Percentiles rank a stretch among this genome's conserved stretches.
Conservation (phyloP, 2,797 vertebrate species). For the Rhinella marina region DNA sequence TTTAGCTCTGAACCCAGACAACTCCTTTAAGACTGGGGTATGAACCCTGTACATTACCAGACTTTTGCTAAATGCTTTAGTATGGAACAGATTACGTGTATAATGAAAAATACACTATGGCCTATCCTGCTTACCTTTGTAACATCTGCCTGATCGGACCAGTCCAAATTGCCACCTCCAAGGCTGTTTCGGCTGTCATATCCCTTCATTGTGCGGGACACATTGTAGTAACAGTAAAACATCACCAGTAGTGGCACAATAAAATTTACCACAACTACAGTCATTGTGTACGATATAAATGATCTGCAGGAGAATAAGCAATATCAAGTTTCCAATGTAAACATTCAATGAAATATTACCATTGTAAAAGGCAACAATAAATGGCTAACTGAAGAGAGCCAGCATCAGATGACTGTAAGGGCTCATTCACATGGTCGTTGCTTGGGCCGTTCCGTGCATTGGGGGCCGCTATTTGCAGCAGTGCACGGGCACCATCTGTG, state of each 20-base stretch:
- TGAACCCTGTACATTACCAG: background rate
- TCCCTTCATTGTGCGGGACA: constrained; percentile 81
- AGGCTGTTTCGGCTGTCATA: constrained; percentile 77
- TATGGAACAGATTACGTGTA: background rate
- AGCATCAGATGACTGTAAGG: background rate
- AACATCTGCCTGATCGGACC: constrained; percentile 93
- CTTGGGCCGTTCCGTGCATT: no score
- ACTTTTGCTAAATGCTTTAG: background rate
- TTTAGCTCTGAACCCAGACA: no score
- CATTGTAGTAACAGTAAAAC: constrained; percentile 96
- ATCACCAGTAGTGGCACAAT: constrained; percentile 87
- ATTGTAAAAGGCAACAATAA: background rate
- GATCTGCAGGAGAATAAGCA: constrained; percentile 74
- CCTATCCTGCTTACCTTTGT: constrained; percentile 81
- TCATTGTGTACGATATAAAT: constrained; percentile 88
- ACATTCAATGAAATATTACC: background rate
- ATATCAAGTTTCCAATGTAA: background rate
- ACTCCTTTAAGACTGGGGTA: no score
- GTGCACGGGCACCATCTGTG: no score
- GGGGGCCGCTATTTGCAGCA: no score
- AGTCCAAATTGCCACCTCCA: constrained; percentile 81
- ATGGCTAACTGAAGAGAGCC: background rate
- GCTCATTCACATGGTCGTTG: no score
- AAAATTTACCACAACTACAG: constrained; percentile 90
- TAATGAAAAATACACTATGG: background rate